Percentiles rank a stretch among this genome's conserved stretches.
Conservation (phyloP, 2,797 vertebrate genomes). For the Lindbergichthys nudifrons region DNA sequence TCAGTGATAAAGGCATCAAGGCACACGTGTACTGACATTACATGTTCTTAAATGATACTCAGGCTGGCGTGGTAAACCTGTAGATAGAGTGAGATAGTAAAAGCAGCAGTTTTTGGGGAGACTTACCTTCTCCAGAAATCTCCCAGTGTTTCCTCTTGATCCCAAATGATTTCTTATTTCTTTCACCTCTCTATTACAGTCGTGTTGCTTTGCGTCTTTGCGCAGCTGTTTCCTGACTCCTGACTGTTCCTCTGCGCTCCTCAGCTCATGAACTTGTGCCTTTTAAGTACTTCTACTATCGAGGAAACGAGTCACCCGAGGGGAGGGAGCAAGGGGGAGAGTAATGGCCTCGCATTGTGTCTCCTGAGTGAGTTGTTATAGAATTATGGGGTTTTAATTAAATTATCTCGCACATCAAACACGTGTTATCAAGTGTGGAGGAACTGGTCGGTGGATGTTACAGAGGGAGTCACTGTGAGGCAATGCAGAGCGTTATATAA, state of each 20-base stretch:
- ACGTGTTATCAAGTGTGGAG: background rate
- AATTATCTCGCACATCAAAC: slow-evolving; percentile 38
- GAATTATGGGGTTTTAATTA: slow-evolving; percentile 34
- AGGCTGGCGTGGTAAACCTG: slow-evolving; percentile 8
- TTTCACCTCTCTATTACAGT: background rate
- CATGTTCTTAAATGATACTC: slow-evolving; percentile 44
- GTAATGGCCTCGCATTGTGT: slow-evolving; percentile 24
- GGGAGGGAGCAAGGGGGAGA: background rate
- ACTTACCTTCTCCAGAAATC: slow-evolving; percentile 62
- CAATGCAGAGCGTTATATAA: too few relatives aligned
- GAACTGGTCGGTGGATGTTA: background rate
- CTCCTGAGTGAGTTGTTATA: slow-evolving; percentile 33
- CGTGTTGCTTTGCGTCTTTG: slow-evolving; percentile 14
- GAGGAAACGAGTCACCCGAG: slow-evolving; percentile 50
- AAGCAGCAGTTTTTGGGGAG: slow-evolving; percentile 14
- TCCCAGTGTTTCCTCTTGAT: slow-evolving; percentile 3
- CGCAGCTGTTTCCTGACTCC: slow-evolving; percentile 44
- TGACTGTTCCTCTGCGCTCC: background rate
- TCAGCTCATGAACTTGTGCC: slow-evolving; percentile 58
- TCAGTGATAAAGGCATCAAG: background rate
- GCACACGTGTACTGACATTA: background rate
- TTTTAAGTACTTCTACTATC: slow-evolving; percentile 50
- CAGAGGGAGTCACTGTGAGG: background rate
- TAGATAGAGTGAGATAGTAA: background rate
- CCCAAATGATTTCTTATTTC: background rate